Conservation (phyloP, 1,140 invertebrate species). For the Sitobion miscanthi region DNA sequence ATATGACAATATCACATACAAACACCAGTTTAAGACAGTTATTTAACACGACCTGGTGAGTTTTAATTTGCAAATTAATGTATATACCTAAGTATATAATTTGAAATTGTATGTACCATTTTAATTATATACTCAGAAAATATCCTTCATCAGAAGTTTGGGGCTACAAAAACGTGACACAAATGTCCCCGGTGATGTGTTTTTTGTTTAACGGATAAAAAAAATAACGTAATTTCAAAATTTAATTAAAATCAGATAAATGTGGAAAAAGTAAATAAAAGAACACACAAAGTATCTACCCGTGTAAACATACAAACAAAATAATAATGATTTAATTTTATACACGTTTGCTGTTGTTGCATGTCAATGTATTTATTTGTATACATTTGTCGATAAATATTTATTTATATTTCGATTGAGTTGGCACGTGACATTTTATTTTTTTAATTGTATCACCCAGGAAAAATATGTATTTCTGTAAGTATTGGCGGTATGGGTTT, state of each 20-base stretch:
- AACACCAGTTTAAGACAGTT: background rate
- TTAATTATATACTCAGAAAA: background rate
- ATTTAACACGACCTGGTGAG: background rate
- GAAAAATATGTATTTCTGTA: background rate
- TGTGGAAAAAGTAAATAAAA: background rate
- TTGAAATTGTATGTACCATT: background rate
- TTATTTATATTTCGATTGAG: constrained; percentile 10
- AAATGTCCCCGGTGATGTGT: background rate
- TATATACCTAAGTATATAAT: background rate
- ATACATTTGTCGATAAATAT: background rate
- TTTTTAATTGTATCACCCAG: background rate
- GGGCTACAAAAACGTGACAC: background rate
- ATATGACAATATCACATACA: background rate
- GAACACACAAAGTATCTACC: background rate
- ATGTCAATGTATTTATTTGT: background rate
- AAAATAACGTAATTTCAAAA: background rate
- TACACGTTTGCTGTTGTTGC: background rate
- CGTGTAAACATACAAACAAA: background rate
- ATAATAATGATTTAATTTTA: background rate
- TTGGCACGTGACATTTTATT: background rate
- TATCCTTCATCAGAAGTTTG: background rate
- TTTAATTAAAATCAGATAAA: constrained; percentile 3
- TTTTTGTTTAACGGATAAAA: background rate
- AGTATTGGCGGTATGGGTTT: background rate
- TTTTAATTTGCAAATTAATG: background rate